Conservation (phyloP, 2,888 invertebrate genomes). For the Oscheius sp. region DNA sequence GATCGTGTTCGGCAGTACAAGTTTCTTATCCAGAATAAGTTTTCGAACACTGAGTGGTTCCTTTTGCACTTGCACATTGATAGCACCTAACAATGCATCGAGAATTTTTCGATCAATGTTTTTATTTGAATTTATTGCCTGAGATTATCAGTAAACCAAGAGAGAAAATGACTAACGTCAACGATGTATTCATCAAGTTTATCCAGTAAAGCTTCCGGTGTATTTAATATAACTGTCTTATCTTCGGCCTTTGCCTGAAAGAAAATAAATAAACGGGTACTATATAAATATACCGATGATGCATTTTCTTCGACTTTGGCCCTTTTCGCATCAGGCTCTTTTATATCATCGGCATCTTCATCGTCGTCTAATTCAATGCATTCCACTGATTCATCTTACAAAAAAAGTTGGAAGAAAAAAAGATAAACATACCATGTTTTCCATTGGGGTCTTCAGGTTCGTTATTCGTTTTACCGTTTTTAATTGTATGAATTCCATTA, state of each 20-base stretch:
- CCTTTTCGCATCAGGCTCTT: slow-evolving; percentile 39
- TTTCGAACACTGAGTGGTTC: slow-evolving; percentile 68
- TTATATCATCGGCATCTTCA: slow-evolving; percentile 29
- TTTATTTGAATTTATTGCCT: slow-evolving; percentile 54
- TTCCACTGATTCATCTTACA: slow-evolving; percentile 40
- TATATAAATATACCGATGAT: background rate
- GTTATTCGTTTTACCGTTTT: background rate
- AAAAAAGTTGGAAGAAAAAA: background rate
- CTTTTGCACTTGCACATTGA: slow-evolving; percentile 69
- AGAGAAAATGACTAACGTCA: slow-evolving; percentile 33
- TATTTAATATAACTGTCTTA: slow-evolving; percentile 56
- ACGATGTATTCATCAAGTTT: slow-evolving; percentile 61
- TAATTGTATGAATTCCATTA: slow-evolving; percentile 7
- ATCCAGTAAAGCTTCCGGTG: slow-evolving; percentile 61
- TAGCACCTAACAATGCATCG: slow-evolving; percentile 68
- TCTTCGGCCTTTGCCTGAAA: slow-evolving; percentile 38
- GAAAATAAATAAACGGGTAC: background rate
- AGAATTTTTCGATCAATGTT: slow-evolving; percentile 64
- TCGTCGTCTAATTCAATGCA: slow-evolving; percentile 60
- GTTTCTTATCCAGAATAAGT: slow-evolving; percentile 69
- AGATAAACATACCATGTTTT: background rate
- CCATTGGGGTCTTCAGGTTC: background rate
- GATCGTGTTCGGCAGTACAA: slow-evolving; percentile 71
- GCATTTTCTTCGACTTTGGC: slow-evolving; percentile 26
- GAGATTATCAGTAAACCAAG: background rate